phyloP scores from a whole-genome alignment of 1,140 invertebrate species.

The Anoplolepis gracilipes region DNA sequence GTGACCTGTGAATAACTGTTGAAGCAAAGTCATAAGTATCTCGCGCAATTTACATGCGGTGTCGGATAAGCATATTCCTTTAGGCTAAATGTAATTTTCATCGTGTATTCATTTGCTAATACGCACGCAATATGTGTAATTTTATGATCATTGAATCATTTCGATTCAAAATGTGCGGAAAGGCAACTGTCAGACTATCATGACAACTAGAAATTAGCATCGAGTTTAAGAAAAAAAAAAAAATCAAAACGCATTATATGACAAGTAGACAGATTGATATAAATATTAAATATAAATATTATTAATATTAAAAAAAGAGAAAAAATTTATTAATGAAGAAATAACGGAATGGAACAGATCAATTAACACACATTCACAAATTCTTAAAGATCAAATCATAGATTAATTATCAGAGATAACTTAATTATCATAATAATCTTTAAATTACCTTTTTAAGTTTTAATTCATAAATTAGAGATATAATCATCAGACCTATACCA shows the following conservation, averaged over 20 bases:
- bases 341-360: not conserved
- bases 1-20: not conserved
- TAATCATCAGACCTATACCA: not conserved
- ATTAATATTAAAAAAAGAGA: not conserved
- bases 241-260: not conserved
- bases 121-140: not conserved
- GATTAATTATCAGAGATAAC: not conserved
- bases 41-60: not conserved
- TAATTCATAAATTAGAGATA: not conserved
- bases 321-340: not conserved
- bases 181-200: slow-evolving; percentile 7
- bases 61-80: not conserved
- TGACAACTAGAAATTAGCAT: not conserved
- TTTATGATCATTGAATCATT: slow-evolving; percentile 26
- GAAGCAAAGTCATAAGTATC: not conserved
- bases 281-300: slow-evolving; percentile 25
- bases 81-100: slow-evolving; percentile 34
- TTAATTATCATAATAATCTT: too few species aligned
- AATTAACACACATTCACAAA: not conserved
- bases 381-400: not conserved
- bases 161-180: slow-evolving; percentile 1
- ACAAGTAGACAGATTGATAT: not conserved
- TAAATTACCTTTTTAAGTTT: not conserved
- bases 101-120: not conserved
- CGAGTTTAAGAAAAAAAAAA: not conserved